phyloP scores from a whole-genome alignment of 2,113 vertebrate genomes.

The Thalassarche chlororhynchos region DNA sequence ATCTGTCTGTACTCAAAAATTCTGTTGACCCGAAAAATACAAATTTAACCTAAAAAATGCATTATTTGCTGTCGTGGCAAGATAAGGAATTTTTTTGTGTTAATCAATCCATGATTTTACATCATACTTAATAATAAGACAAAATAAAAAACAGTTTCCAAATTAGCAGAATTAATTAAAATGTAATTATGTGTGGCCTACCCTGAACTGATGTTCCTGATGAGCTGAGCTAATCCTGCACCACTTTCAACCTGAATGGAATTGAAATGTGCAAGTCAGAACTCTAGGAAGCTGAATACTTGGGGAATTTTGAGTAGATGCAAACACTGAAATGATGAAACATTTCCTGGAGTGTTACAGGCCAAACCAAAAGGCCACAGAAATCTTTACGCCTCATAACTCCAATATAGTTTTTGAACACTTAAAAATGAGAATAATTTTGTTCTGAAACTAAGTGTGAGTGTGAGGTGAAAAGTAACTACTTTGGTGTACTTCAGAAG shows the following conservation, averaged over 20 bases:
- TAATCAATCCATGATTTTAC: background rate
- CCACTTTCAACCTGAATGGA: background rate
- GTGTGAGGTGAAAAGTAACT: background rate
- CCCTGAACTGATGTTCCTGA: background rate
- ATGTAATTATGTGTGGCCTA: slow-evolving; percentile 9
- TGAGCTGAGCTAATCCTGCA: slow-evolving; percentile 1
- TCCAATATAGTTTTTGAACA: background rate
- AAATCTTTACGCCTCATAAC: background rate
- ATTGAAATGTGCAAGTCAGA: background rate
- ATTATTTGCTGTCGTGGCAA: background rate
- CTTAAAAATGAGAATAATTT: background rate
- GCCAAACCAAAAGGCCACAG: background rate
- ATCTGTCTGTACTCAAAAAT: background rate
- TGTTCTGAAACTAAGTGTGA: background rate
- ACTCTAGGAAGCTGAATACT: background rate
- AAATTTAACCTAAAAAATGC: background rate
- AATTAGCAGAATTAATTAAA: slow-evolving; percentile 16
- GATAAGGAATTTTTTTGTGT: background rate
- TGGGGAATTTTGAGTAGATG: background rate
- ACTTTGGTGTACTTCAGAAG: background rate
- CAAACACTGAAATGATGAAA: background rate
- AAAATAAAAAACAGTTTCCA: background rate
- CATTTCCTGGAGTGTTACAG: background rate
- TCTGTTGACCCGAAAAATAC: background rate
- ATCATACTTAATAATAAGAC: background rate